Conservation (phyloP, 2,888 invertebrate genomes). For the Miltochrista miniata region DNA sequence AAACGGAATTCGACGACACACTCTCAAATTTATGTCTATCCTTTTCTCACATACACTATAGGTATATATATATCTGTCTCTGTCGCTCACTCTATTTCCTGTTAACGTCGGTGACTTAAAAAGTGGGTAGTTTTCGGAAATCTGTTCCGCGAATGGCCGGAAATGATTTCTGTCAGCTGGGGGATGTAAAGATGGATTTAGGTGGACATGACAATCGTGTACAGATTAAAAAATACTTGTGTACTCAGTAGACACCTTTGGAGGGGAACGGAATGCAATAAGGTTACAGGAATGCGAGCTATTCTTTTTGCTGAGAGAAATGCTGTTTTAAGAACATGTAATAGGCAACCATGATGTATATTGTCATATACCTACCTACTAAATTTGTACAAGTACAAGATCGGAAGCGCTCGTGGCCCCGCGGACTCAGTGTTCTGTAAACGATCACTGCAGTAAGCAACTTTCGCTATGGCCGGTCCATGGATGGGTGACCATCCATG, state of each 20-base stretch:
- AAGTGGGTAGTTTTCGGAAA: constrained; percentile 76
- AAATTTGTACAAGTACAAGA: no score
- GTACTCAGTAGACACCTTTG: not conserved
- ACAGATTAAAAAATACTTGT: constrained; percentile 32
- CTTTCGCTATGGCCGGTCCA: no score
- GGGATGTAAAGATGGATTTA: constrained; percentile 44
- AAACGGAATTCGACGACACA: constrained; percentile 29
- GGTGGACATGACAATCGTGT: constrained; percentile 37
- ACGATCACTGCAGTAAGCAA: no score
- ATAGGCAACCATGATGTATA: no score
- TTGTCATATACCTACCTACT: no score
- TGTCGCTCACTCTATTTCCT: constrained; percentile 78
- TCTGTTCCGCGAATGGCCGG: constrained; percentile 67
- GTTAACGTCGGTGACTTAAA: constrained; percentile 74
- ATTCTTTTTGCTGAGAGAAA: not conserved
- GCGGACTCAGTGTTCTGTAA: no score
- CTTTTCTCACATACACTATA: constrained; percentile 37
- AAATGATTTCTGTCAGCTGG: constrained; percentile 76
- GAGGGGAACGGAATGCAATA: not conserved
- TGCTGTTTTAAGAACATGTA: not conserved
- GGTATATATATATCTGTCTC: constrained; percentile 51
- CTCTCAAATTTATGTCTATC: constrained; percentile 32
- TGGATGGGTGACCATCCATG: no score
- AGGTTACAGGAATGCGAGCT: not conserved
- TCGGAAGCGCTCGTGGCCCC: no score